Evolutionary conservation across 2,888 invertebrate genomes (phyloP).

Genomic region (Celastrina argiolus): DNA sequence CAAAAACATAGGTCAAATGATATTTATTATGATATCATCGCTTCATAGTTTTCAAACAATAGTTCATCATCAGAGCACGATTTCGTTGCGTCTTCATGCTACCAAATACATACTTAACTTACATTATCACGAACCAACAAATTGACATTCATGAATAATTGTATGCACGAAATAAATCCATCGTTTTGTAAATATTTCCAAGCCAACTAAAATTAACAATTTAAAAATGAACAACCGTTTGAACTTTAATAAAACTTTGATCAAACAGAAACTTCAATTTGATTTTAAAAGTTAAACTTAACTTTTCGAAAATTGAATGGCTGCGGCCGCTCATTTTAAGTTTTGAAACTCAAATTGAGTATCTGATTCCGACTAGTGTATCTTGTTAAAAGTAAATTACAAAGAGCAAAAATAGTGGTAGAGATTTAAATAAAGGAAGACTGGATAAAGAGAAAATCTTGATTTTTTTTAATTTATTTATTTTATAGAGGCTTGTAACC

Average conservation of each 20-base stretch:
- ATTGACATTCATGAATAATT: neutral
- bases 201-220: neutral
- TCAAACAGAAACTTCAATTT: neutral
- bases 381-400: too few relatives aligned
- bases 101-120: too few relatives aligned
- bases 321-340: neutral
- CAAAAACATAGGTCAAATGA: neutral
- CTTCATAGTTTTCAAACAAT: neutral
- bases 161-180: neutral
- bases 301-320: neutral
- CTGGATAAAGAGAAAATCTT: too few relatives aligned
- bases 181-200: neutral
- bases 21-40: constrained; percentile 1
- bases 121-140: neutral
- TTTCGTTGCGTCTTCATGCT: neutral
- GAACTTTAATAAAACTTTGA: neutral
- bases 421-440: too few relatives aligned
- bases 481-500: too few relatives aligned
- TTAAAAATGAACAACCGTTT: neutral
- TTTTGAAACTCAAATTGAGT: neutral
- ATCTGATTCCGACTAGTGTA: neutral
- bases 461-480: too few relatives aligned
- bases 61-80: neutral
- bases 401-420: too few relatives aligned
- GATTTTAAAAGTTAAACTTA: neutral